Conservation (phyloP, 2,888 invertebrate genomes). For the Adelognathus sp. region DNA sequence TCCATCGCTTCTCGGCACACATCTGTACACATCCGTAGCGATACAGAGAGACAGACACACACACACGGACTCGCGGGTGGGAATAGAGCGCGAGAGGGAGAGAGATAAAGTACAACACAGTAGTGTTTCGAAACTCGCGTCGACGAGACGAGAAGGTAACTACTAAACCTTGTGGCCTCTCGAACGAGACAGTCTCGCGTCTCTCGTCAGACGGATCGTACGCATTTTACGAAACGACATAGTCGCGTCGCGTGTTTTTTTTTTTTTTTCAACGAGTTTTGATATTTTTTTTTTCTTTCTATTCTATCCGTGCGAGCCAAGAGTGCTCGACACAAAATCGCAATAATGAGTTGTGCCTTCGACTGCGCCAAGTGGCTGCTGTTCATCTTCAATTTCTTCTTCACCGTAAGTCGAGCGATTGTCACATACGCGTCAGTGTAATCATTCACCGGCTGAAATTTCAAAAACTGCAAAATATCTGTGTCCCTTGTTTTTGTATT, state of each 20-base stretch:
- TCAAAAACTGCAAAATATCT: neutral
- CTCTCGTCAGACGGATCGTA: constrained; percentile 14
- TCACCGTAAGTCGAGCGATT: constrained; percentile 85
- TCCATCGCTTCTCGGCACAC: neutral
- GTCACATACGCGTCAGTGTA: neutral
- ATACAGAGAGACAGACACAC: neutral
- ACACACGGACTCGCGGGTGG: too few relatives aligned
- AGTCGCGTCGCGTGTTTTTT: neutral
- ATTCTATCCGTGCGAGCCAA: neutral
- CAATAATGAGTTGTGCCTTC: constrained; percentile 86
- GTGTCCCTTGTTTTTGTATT: neutral
- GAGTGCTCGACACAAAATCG: neutral
- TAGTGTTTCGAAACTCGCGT: constrained; percentile 1
- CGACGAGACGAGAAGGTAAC: constrained; percentile 14
- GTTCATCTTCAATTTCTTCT: constrained; percentile 89
- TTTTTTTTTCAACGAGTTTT: neutral
- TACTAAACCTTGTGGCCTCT: neutral
- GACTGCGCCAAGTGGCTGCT: constrained; percentile 90
- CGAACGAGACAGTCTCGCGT: constrained; percentile 27
- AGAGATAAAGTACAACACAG: too few relatives aligned
- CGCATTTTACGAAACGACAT: neutral
- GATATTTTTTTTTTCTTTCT: neutral
- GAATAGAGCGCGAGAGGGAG: too few relatives aligned
- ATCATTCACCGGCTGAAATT: neutral
- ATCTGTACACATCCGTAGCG: neutral